Percentiles rank a stretch among this genome's conserved stretches.
phyloP scores from a whole-genome alignment of 2,113 vertebrate genomes.

The Guaruba guarouba region DNA sequence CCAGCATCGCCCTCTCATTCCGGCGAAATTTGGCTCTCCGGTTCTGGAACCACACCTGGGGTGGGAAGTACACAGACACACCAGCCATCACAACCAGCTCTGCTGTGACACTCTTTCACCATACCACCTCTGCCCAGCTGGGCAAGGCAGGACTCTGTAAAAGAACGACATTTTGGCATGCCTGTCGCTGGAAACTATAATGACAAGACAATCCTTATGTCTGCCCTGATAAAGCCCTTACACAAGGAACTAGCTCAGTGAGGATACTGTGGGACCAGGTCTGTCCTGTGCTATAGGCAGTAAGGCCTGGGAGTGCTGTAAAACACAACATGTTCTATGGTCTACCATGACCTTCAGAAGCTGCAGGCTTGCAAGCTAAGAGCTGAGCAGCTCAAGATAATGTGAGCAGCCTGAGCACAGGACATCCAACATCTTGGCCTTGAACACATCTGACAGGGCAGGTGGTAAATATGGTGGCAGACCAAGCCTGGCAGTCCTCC shows the following conservation, averaged over 20 bases:
- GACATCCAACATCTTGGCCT: neutral
- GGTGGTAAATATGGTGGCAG: neutral
- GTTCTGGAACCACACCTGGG: constrained; percentile 98
- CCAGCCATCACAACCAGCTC: neutral
- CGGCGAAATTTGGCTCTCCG: constrained; percentile 94
- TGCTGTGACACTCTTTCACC: neutral
- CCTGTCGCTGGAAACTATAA: neutral
- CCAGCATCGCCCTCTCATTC: constrained; percentile 96
- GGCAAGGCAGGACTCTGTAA: neutral
- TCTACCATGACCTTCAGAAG: neutral
- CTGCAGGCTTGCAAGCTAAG: neutral
- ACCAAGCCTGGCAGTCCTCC: neutral
- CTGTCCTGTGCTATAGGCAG: neutral
- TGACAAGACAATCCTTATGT: neutral
- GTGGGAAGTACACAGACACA: neutral
- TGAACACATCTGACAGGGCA: neutral
- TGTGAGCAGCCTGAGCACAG: neutral
- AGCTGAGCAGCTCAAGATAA: neutral
- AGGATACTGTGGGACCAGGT: neutral
- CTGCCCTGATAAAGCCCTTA: neutral
- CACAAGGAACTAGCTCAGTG: neutral
- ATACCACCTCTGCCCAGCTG: neutral
- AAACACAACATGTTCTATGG: neutral
- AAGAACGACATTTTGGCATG: neutral
- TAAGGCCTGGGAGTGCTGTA: neutral